Evolutionary conservation across 2,888 invertebrate genomes (phyloP).

Genomic region (Coenonympha arcania): DNA sequence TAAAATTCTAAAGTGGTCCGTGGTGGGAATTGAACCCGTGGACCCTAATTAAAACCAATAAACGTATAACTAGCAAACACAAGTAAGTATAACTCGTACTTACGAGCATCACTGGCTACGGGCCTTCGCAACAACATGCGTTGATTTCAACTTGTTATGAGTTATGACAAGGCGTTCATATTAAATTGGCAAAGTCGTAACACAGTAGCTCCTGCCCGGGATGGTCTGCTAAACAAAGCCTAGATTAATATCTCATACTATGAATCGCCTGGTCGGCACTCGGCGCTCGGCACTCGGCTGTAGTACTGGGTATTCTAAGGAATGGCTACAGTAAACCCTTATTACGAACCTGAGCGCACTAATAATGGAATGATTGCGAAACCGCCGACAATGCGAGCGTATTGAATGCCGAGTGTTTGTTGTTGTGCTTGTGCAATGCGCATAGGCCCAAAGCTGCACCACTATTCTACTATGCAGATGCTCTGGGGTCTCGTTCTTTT

Average conservation of each 20-base stretch:
- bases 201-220: neutral
- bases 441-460: neutral
- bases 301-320: too few relatives aligned
- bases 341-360: slow-evolving; percentile 7
- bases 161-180: neutral
- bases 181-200: neutral
- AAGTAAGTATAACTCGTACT: too few relatives aligned
- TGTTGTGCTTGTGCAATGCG: neutral
- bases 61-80: too few relatives aligned
- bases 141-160: neutral
- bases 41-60: too few relatives aligned
- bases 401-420: slow-evolving; percentile 10
- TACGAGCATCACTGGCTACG: too few relatives aligned
- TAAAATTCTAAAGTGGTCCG: too few relatives aligned
- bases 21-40: too few relatives aligned
- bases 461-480: too few relatives aligned
- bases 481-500: too few relatives aligned
- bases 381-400: slow-evolving; percentile 2
- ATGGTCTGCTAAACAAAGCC: neutral
- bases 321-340: slow-evolving; percentile 11
- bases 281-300: too few relatives aligned
- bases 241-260: neutral
- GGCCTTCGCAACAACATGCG: neutral
- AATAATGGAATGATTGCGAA: slow-evolving; percentile 14
- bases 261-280: neutral